Evolutionary conservation across 2,113 vertebrate species (phyloP).

Genomic region (Archilochus colubris): DNA sequence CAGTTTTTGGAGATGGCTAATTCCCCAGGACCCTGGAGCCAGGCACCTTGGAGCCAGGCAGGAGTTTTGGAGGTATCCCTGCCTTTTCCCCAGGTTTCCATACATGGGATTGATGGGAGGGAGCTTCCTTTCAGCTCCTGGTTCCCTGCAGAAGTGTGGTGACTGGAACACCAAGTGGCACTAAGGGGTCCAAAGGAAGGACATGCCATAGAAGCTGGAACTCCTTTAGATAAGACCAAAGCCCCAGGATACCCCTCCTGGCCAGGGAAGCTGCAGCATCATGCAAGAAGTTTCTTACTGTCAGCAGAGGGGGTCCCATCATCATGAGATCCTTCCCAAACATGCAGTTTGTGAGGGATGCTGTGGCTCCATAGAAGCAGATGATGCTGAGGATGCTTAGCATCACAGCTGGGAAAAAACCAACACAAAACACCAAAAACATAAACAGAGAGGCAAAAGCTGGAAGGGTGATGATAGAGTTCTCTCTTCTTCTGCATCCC

Average conservation of each 20-base stretch:
- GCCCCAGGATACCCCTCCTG: neutral
- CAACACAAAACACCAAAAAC: no score
- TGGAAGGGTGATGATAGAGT: neutral
- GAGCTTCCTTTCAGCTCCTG: neutral
- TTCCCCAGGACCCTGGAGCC: neutral
- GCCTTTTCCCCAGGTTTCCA: neutral
- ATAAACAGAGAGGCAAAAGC: neutral
- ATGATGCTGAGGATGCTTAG: slow-evolving; percentile 77
- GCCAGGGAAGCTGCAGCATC: neutral
- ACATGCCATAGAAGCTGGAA: neutral
- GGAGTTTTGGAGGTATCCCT: neutral
- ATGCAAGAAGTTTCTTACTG: slow-evolving; percentile 58
- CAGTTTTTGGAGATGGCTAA: neutral
- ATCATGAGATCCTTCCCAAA: slow-evolving; percentile 79
- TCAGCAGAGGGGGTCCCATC: slow-evolving; percentile 80
- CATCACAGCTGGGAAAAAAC: slow-evolving; percentile 74
- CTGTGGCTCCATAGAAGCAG: slow-evolving; percentile 82
- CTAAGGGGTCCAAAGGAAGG: neutral
- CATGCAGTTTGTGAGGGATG: slow-evolving; percentile 81
- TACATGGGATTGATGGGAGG: neutral
- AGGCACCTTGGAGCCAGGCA: neutral
- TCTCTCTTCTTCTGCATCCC: neutral
- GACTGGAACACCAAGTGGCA: rapidly evolving
- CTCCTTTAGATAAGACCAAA: neutral
- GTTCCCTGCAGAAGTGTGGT: neutral